Base-by-base conservation (phyloP, 1,140 invertebrate genomes). In the Papilio glaucus region DNA sequence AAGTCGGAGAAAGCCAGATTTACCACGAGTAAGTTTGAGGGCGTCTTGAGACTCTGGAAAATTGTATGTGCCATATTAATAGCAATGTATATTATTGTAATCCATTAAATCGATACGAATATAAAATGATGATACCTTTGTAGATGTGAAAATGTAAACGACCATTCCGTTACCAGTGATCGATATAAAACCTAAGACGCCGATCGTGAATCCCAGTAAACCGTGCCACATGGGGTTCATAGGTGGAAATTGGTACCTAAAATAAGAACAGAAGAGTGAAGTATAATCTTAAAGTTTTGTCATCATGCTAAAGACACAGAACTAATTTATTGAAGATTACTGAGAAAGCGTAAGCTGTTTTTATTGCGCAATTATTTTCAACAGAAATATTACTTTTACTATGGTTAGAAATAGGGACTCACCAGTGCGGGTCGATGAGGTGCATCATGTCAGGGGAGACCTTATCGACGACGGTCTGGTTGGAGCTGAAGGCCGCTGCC, bases 1-100 rank as follows among this genome's bases (percentile, higher is more conserved):
- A 98, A 97, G 85, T 98, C 97, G 9, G 96, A 97, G 85, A 98
- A 96, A 7, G 97, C 97, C 78, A 98, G 93, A 91, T 98, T 98
- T 49, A 98, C 95, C 10, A 98, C 96, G 37, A 98, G 94, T 70
- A 98, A 88, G 89, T 98, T 98, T 71, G 97, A 97, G 12, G 97
- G 97, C 15, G 97, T 97, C 78, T 96, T 95, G 1, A 98, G 94
- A 53, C 93, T 93, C 93, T 94, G 85, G 2, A 86, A 89, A 80
- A 24, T 12, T 12, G 10, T 4, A 26, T 57, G 21, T 10, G 49
- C 0, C 10, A 6, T 10, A 24, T 57, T 10, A 57, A 9, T 24
- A 13, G 0, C 24, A 74, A 62, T 71, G 39, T 57, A 5, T 41
- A 67, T 37, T 29, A 29, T 8, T 7, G 0, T 8, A 6, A 49